Evolutionary conservation across 2,797 vertebrate genomes (phyloP).

Genomic region (Knipowitschia caucasica): DNA sequence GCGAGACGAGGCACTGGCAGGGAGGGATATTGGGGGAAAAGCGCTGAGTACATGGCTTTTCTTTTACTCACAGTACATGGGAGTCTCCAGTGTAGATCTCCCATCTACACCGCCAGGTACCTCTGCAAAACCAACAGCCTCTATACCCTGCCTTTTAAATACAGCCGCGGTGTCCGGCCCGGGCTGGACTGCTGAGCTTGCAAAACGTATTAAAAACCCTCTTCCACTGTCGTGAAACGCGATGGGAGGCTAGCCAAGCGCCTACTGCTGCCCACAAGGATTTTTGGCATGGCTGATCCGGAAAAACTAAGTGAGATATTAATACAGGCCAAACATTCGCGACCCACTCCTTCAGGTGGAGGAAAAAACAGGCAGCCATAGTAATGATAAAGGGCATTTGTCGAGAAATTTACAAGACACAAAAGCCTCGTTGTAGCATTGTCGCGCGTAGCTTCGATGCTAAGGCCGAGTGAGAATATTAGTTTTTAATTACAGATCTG

Average conservation of each 20-base stretch:
- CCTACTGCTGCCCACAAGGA: conserved; percentile 53
- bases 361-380: conserved; percentile 37
- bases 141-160: conserved; percentile 34
- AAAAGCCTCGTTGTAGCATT: conserved; percentile 42
- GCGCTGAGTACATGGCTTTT: conserved; percentile 28
- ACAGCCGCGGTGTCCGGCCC: conserved; percentile 37
- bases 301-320: conserved; percentile 53
- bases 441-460: conserved; percentile 46
- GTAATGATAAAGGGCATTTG: conserved; percentile 50
- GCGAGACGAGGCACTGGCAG: neutral
- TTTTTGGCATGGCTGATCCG: conserved; percentile 54
- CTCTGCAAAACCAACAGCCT: conserved; percentile 25
- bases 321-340: conserved; percentile 56
- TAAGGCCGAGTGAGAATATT: conserved; percentile 30
- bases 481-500: conserved; percentile 53
- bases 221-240: conserved; percentile 51
- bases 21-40: conserved; percentile 29
- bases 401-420: conserved; percentile 48
- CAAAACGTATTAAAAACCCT: conserved; percentile 58
- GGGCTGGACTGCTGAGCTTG: conserved; percentile 58
- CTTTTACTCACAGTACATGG: conserved; percentile 36
- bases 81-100: conserved; percentile 27
- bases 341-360: conserved; percentile 32
- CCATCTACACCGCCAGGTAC: conserved; percentile 30
- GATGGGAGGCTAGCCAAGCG: conserved; percentile 48